Evolutionary conservation across 2,888 invertebrate species (phyloP).

Genomic region (Muscina levida): DNA sequence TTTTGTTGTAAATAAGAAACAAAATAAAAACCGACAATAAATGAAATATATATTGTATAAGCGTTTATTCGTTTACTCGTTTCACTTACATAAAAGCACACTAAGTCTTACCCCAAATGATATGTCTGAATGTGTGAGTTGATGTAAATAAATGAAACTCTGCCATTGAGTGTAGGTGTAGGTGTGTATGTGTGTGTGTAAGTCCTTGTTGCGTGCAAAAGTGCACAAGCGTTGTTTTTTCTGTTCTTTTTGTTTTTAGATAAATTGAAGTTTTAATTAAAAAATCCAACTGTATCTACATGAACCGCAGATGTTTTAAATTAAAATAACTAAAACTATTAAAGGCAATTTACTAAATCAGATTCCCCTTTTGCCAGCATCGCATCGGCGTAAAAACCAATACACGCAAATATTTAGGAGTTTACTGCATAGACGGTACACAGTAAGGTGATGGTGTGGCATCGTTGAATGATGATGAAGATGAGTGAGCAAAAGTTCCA

Average conservation of each 20-base stretch:
- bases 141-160: neutral
- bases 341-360: slow-evolving; percentile 39
- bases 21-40: neutral
- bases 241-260: slow-evolving; percentile 57
- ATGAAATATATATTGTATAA: no score
- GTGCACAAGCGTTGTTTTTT: slow-evolving; percentile 48
- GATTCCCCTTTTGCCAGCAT: neutral
- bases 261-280: slow-evolving; percentile 76
- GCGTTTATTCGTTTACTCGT: neutral
- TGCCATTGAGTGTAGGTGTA: neutral
- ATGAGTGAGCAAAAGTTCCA: slow-evolving; percentile 17
- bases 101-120: neutral
- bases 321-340: slow-evolving; percentile 64
- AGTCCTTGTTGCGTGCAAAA: slow-evolving; percentile 42
- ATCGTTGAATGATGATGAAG: neutral
- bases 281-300: slow-evolving; percentile 69
- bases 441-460: neutral
- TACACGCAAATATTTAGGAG: no score
- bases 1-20: slow-evolving; percentile 14
- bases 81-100: neutral
- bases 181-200: slow-evolving; percentile 39
- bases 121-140: slow-evolving; percentile 1
- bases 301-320: slow-evolving; percentile 67
- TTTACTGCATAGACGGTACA: no score
- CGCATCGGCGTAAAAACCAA: neutral